Evolutionary conservation across 2,888 invertebrate genomes (phyloP), one percentile per base, ranked within the genome.

Genomic region (Cyclophora punctaria): DNA sequence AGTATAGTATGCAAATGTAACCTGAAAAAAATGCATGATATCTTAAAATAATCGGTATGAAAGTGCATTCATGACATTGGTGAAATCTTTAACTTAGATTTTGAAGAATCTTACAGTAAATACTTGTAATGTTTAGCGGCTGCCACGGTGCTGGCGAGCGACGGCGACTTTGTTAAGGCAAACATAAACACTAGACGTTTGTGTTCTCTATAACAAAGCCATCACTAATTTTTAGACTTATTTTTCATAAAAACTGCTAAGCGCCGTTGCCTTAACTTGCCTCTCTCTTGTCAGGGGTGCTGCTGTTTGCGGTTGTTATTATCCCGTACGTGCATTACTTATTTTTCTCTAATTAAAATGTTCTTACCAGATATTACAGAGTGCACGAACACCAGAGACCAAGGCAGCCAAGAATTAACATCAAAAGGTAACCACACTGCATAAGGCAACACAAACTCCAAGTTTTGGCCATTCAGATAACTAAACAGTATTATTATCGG

Each of bases 381-480:
- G 60, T 71, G 64, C 3, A 69, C 1, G 52, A 79, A 85, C 5
- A 78, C 71, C 2, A 64, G 3, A n/a, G 58, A 47, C 83, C 83
- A 86, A 2, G 65, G 63, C 2, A 60, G 35, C 78, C 77, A 84
- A 0, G 63, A 56, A 6, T 82, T 67, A 1, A 69, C 74, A 6
- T 75, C 59, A 54, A 84, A 82, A 3, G 86, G 86, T 6, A 83
- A 50, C 5, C 77, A 48, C 1, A 85, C 60, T 0, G 78, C 71
- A 54, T 75, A 86, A 0, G 86, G 83, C 35, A 85, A 58, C 20
- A 57, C 53, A 51, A 66, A 83, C 0, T 60, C 48, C 2, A 80
- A 52, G 45, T 71, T 57, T 2, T 64, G 58, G 7, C 60, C 69
- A 3, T 50, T 60, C 0, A 71, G 43, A 56, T 78, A 85, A 56